Evolutionary conservation across 2,888 invertebrate genomes (phyloP), one percentile per base, ranked within the genome.

Genomic region (Drosophila limbata): DNA sequence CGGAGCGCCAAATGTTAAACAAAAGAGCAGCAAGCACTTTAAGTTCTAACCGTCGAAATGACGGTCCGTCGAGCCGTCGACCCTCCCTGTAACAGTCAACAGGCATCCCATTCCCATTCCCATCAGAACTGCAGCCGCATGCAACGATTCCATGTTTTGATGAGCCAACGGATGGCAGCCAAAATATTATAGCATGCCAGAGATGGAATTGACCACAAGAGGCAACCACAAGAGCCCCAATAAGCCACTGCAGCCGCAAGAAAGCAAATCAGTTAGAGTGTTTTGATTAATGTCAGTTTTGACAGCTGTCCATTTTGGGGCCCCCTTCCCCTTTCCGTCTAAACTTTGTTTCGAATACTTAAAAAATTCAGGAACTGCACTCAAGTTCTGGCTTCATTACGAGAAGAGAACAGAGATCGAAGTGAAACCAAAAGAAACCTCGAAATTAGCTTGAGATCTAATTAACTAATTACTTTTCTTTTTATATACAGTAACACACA

Each of bases 201-300:
- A 51, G 52, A 31, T 37, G 31, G 65, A 69, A 72, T 61, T 56
- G 56, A 45, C 40, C 48, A 9, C 19, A 55, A 44, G 56, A 69
- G 65, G 42, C 57, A 56, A 11, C 33, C 33, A 25, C 56, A 42
- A 52, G 9, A 48, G 15, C 37, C 52, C 45, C 17, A 48, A n/a
- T 10, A 11, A 15, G 6, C 40, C 28, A 39, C 35, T 35, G 50
- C 47, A 61, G 40, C 55, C 66, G 15, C 67, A 60, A 61, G 59
- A 53, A 56, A 61, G 39, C 72, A 68, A 73, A 77, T 81, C 81
- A 74, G 74, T 71, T 86, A 65, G 73, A 84, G 86, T 85, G 84
- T 85, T 85, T 81, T 85, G 85, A 85, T 85, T 85, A 88, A 85
- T 85, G 81, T 66, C 86, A 78, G 74, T 85, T 85, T 85, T 85